These are phyloP conservation scores for Drosophila obscura DNA, from an alignment of 1,140 invertebrate genomes.

Conservation along the genomic window DNA sequence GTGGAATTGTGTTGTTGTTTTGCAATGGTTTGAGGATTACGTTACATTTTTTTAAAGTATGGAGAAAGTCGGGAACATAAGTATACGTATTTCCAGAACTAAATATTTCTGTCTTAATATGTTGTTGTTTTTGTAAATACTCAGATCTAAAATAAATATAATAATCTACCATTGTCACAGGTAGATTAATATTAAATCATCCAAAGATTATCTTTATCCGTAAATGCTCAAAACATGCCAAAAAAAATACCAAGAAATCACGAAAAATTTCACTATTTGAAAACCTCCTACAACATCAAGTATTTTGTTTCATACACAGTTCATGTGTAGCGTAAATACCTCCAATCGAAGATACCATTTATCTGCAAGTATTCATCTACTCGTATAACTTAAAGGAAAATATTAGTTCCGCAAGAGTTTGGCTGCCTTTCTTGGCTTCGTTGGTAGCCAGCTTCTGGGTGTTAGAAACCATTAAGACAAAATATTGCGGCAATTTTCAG, in stretches of 20 bases:
- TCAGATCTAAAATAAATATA: background rate
- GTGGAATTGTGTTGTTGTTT: background rate
- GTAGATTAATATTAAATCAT: no score
- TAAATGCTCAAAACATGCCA: background rate
- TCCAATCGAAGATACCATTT: conserved; percentile 3
- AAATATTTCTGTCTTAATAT: no score
- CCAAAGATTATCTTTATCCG: no score
- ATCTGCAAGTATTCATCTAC: conserved; percentile 8
- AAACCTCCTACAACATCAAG: no score
- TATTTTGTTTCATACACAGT: conserved; percentile 4
- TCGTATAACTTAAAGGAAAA: conserved; percentile 1
- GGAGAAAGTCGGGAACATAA: no score
- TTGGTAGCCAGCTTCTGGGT: conserved; percentile 32
- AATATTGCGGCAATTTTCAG: conserved; percentile 64
- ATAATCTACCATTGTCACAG: no score
- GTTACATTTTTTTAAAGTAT: no score
- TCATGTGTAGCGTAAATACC: background rate
- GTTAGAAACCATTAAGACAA: conserved; percentile 35
- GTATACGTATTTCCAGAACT: background rate
- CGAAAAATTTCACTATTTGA: no score
- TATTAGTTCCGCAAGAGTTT: conserved; percentile 18
- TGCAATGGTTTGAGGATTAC: background rate
- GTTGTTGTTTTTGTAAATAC: no score
- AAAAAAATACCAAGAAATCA: background rate
- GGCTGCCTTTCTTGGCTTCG: background rate